Conservation (phyloP, 2,113 vertebrate species). For the Polypterus bichir region DNA sequence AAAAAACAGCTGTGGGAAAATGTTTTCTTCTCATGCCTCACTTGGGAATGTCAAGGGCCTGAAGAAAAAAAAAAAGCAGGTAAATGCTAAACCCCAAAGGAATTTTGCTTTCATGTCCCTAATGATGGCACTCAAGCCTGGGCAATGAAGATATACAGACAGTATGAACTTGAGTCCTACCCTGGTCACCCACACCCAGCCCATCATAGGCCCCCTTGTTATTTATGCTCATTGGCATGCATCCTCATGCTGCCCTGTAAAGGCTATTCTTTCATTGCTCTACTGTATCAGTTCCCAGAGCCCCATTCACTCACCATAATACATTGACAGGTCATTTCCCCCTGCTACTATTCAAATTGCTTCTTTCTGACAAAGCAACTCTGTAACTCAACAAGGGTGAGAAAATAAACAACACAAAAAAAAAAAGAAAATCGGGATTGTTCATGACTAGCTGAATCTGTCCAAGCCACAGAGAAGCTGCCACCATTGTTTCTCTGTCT, state of each 20-base stretch:
- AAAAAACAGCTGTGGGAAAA: slow-evolving; percentile 6
- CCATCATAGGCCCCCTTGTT: slow-evolving; percentile 27
- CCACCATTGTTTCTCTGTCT: slow-evolving; percentile 12
- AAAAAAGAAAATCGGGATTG: slow-evolving; percentile 7
- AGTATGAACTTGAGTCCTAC: background rate
- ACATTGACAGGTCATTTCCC: slow-evolving; percentile 28
- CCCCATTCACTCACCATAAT: slow-evolving; percentile 25
- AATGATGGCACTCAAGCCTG: slow-evolving; percentile 5
- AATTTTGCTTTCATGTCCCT: slow-evolving; percentile 34
- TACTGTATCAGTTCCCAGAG: slow-evolving; percentile 35
- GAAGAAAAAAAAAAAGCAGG: slow-evolving; percentile 23
- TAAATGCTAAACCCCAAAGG: slow-evolving; percentile 14
- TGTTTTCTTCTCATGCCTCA: slow-evolving; percentile 14
- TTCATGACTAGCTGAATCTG: slow-evolving; percentile 17
- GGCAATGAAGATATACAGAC: background rate
- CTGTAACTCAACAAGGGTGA: slow-evolving; percentile 18
- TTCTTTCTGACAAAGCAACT: slow-evolving; percentile 20
- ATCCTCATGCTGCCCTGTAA: slow-evolving; percentile 27
- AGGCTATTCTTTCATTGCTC: slow-evolving; percentile 8
- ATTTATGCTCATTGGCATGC: slow-evolving; percentile 30
- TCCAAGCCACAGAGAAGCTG: slow-evolving; percentile 11
- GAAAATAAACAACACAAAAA: slow-evolving; percentile 12
- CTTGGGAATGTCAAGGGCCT: slow-evolving; percentile 19
- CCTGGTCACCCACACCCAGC: slow-evolving; percentile 19
- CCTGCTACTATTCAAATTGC: slow-evolving; percentile 17